Conservation (phyloP, 2,113 vertebrate genomes). For the Pelobates fuscus region DNA sequence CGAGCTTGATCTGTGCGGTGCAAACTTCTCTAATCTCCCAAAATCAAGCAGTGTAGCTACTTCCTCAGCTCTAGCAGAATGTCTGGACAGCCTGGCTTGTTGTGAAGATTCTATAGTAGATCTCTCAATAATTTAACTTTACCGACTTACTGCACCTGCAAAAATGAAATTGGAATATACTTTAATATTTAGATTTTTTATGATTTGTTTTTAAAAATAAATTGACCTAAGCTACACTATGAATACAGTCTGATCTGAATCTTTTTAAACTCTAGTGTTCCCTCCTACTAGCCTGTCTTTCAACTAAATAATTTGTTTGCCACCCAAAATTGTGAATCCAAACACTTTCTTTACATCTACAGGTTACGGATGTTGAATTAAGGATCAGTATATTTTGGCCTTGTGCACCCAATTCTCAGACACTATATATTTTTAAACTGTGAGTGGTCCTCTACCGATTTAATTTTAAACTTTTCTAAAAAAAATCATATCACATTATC, state of each 20-base stretch:
- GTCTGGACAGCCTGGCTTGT: constrained; percentile 43
- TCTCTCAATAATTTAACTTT: constrained; percentile 48
- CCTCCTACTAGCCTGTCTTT: neutral
- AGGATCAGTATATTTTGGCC: too few species aligned
- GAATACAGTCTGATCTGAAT: neutral
- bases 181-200: constrained; percentile 35
- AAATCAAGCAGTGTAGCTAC: constrained; percentile 36
- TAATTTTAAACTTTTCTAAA: too few species aligned
- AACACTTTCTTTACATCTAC: too few species aligned
- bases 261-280: too few species aligned
- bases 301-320: too few species aligned
- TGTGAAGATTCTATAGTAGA: constrained; percentile 31
- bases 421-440: too few species aligned
- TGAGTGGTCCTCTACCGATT: too few species aligned
- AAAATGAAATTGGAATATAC: constrained; percentile 50
- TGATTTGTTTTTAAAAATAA: neutral
- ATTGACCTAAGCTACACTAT: neutral
- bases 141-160: constrained; percentile 49
- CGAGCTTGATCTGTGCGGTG: constrained; percentile 29
- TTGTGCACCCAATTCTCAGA: too few species aligned
- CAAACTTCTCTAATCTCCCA: constrained; percentile 46
- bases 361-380: too few species aligned
- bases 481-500: too few species aligned
- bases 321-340: too few species aligned
- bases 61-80: constrained; percentile 41